These are phyloP conservation scores for Luffia ferchaultella DNA, from an alignment of 2,888 invertebrate genomes.

Conservation along the genomic window DNA sequence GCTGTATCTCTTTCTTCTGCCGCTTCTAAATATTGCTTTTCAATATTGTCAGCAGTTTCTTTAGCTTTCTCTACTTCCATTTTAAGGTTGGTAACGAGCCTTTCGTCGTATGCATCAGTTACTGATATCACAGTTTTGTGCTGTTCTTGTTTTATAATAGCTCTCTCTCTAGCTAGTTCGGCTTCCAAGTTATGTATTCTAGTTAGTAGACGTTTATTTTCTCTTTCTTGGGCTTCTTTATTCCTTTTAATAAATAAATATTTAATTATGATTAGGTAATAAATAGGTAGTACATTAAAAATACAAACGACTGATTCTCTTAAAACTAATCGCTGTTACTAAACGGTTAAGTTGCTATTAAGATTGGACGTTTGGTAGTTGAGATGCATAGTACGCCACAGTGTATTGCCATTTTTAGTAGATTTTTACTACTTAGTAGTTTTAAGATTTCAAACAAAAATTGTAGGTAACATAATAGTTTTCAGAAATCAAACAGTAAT, in stretches of 20 bases:
- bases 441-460: no score
- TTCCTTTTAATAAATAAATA: slow-evolving; percentile 53
- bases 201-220: slow-evolving; percentile 83
- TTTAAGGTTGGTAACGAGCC: slow-evolving; percentile 73
- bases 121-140: slow-evolving; percentile 62
- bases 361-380: no score
- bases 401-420: no score
- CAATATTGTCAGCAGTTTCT: slow-evolving; percentile 80
- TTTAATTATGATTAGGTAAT: background rate
- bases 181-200: slow-evolving; percentile 83
- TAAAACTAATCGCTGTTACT: no score
- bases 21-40: slow-evolving; percentile 79
- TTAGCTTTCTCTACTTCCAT: slow-evolving; percentile 80
- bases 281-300: no score
- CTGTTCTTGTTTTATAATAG: slow-evolving; percentile 57
- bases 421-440: no score
- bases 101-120: slow-evolving; percentile 68
- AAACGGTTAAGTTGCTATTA: no score
- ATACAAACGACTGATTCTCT: no score
- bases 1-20: slow-evolving; percentile 80
- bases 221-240: slow-evolving; percentile 84
- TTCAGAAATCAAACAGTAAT: no score
- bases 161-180: slow-evolving; percentile 77
- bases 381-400: no score
- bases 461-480: no score